Evolutionary conservation across 2,113 vertebrate genomes (phyloP).

Genomic region (Lophotis ruficrista): DNA sequence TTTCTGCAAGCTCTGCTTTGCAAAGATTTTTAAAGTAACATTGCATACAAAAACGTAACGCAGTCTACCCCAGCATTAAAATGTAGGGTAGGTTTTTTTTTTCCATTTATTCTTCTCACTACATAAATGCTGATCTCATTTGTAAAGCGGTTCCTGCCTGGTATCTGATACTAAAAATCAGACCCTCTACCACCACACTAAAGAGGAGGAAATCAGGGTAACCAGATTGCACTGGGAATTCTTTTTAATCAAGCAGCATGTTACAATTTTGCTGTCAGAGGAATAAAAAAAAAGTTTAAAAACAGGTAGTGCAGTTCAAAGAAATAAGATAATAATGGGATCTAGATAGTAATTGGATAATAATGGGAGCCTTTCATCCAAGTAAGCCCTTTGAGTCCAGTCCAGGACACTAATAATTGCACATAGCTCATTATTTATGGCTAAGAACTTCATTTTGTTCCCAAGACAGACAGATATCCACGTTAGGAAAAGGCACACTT

Average conservation of each 20-base stretch:
- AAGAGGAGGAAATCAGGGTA: not conserved
- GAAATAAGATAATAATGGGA: not conserved
- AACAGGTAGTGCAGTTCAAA: not conserved
- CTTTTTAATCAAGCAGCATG: not conserved
- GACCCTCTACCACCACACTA: not conserved
- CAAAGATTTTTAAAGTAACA: not conserved
- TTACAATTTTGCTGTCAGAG: not conserved
- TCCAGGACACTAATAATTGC: not conserved
- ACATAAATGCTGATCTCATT: not conserved
- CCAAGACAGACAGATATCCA: not conserved
- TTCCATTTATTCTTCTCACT: not conserved
- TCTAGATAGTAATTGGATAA: not conserved
- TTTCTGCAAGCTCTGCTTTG: not conserved
- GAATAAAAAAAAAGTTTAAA: not conserved
- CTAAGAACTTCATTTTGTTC: slow-evolving; percentile 6
- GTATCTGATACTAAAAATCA: not conserved
- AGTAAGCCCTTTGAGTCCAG: not conserved
- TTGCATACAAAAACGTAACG: not conserved
- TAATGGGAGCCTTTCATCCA: not conserved
- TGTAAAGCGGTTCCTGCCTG: not conserved
- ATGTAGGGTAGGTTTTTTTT: fast-evolving
- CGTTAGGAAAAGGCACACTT: not conserved
- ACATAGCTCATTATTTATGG: not conserved
- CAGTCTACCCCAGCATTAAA: not conserved
- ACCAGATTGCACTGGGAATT: not conserved